phyloP scores from a whole-genome alignment of 2,113 vertebrate genomes.

The Sylvia atricapilla region DNA sequence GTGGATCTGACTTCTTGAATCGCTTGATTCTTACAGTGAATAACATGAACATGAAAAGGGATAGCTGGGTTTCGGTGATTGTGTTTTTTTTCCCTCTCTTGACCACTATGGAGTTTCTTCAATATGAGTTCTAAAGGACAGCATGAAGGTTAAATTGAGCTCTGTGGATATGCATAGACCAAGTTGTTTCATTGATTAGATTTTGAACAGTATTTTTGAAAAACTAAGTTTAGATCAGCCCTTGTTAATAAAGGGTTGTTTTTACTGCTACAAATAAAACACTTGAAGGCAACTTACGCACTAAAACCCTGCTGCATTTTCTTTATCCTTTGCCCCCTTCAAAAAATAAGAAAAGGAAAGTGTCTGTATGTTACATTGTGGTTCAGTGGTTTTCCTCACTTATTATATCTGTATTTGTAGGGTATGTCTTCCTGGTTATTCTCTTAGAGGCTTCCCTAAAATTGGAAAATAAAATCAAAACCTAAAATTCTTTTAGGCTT shows the following conservation, averaged over 20 bases:
- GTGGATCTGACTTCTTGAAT: neutral
- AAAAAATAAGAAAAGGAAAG: neutral
- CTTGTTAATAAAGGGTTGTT: neutral
- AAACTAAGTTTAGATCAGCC: neutral
- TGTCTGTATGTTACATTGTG: neutral
- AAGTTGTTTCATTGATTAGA: neutral
- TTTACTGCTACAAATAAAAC: neutral
- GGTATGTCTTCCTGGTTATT: neutral
- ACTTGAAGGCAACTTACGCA: neutral
- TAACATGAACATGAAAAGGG: neutral
- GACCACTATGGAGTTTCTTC: neutral
- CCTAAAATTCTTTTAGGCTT: neutral
- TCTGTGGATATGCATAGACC: neutral
- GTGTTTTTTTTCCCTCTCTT: rapidly evolving
- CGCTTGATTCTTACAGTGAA: neutral
- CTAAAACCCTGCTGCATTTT: neutral
- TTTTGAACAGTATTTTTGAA: neutral
- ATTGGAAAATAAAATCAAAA: neutral
- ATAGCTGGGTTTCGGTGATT: neutral
- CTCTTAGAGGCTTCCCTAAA: neutral
- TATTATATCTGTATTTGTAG: neutral
- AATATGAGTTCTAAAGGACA: neutral
- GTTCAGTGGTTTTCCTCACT: neutral
- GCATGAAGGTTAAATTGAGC: neutral
- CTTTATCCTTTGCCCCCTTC: neutral